phyloP scores from a whole-genome alignment of 2,113 vertebrate genomes.

The Phalacrocorax brasilianus region DNA sequence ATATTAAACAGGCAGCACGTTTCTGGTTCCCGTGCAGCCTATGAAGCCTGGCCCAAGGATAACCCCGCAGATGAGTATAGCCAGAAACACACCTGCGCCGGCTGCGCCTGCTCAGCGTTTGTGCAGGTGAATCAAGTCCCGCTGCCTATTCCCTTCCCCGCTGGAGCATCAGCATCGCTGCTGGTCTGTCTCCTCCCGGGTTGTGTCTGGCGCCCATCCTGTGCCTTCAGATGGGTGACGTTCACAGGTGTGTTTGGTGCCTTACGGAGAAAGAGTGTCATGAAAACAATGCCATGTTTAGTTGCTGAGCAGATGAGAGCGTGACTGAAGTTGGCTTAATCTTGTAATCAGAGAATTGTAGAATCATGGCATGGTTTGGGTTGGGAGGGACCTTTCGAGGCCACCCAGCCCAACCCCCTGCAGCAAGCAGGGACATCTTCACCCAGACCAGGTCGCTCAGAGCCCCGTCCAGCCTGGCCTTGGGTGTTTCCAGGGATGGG shows the following conservation, averaged over 20 bases:
- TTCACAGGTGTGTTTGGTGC: neutral
- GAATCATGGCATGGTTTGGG: too few species aligned
- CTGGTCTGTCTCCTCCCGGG: neutral
- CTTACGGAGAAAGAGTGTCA: rapidly evolving
- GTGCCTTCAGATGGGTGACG: neutral
- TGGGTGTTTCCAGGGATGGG: too few species aligned
- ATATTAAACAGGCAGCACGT: neutral
- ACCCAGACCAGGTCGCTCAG: too few species aligned
- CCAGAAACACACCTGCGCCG: neutral
- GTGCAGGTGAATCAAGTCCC: neutral
- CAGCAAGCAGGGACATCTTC: too few species aligned
- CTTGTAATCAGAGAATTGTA: neutral
- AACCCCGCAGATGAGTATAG: neutral
- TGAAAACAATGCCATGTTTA: neutral
- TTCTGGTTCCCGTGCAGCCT: neutral
- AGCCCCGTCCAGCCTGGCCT: too few species aligned
- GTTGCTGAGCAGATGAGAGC: neutral
- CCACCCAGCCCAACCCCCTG: too few species aligned
- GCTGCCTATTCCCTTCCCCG: neutral
- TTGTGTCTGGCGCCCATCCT: neutral
- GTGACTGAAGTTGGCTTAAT: neutral
- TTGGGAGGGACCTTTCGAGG: too few species aligned
- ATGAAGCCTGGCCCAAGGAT: neutral
- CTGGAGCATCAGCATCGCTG: neutral
- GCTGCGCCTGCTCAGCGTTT: neutral